Evolutionary conservation across 2,113 vertebrate species (phyloP), one percentile per base, ranked within the genome.

Genomic region (Sus scrofa): DNA sequence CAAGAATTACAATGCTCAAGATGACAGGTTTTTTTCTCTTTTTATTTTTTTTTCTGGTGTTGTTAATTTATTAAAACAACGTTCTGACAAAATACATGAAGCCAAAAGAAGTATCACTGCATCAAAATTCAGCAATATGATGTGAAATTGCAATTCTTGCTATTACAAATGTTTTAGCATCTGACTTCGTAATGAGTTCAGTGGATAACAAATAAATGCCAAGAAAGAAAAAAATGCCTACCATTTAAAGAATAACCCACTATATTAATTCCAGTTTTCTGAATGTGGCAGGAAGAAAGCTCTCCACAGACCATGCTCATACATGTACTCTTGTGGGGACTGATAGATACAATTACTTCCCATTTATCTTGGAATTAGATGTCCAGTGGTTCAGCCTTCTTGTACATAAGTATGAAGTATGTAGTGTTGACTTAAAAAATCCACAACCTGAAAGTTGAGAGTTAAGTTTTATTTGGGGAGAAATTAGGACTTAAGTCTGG

Each of bases 221-320:
- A 82, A 71, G 92, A 94, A 97, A 97, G 94, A 95, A 89, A n/a
- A n/a, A 85, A 87, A 91, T 92, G 81, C 8, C 27, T 92, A 54
- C 39, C 5, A 56, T 90, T 95, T 95, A 92, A 93, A n/a, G 56
- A 81, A 77, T 77, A 90, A 89, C 92, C 14, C 13, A 78, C 56
- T 86, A 7, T 75, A 83, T 91, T 94, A 95, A 92, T 92, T 88
- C 22, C 26, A 62, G 30, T 91, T 96, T 73, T 62, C 34, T 91
- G 70, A 91, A 85, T 75, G 20, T 79, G 65, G 13, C 75, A 94
- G 39, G 44, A 94, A 91, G 58, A 95, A 94, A 20, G 26, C 60
- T 95, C 34, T 81, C 84, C 32, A 81, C 4, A 94, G 90, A 62
- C 39, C 26, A 34, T 65, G 92, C 50, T 85, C 9, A 94, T 6